Conservation (phyloP, 1,140 invertebrate genomes). For the Phymorhynchus buccinoides region DNA sequence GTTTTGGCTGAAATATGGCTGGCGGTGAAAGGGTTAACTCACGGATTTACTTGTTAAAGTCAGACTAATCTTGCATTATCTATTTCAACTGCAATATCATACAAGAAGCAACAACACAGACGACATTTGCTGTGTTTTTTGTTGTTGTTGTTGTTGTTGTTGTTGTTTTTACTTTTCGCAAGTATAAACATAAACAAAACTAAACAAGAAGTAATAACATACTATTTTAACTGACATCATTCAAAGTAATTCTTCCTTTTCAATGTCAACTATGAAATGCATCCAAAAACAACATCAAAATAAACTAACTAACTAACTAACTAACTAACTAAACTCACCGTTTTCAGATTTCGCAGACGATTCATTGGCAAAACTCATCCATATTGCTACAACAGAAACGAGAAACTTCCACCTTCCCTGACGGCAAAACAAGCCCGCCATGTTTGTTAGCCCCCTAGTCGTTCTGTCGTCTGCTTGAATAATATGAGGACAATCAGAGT, state of each 20-base stretch:
- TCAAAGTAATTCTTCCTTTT: no score
- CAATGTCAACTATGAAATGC: background rate
- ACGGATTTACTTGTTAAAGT: no score
- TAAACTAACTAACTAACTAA: background rate
- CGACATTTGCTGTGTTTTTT: no score
- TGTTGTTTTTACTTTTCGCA: no score
- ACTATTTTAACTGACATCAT: no score
- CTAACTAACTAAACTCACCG: slow-evolving; percentile 2
- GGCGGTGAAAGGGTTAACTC: no score
- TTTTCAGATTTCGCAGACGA: background rate
- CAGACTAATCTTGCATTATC: no score
- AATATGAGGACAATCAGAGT: slow-evolving; percentile 28
- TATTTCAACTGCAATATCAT: no score
- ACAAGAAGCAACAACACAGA: no score
- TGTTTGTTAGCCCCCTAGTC: background rate
- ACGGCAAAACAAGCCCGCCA: background rate
- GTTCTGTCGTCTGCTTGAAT: slow-evolving; percentile 26
- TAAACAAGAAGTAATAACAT: background rate
- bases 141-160: no score
- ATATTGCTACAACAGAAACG: background rate
- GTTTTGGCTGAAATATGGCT: no score
- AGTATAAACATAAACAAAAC: background rate
- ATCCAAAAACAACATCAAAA: background rate
- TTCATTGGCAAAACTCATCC: background rate
- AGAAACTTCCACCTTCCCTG: background rate